A percentile compares a stretch with the other conserved stretches of the same genome.
These are phyloP conservation scores for Cryptoblepharus egeriae DNA, from an alignment of 2,797 vertebrate species.

Conservation along the genomic window DNA sequence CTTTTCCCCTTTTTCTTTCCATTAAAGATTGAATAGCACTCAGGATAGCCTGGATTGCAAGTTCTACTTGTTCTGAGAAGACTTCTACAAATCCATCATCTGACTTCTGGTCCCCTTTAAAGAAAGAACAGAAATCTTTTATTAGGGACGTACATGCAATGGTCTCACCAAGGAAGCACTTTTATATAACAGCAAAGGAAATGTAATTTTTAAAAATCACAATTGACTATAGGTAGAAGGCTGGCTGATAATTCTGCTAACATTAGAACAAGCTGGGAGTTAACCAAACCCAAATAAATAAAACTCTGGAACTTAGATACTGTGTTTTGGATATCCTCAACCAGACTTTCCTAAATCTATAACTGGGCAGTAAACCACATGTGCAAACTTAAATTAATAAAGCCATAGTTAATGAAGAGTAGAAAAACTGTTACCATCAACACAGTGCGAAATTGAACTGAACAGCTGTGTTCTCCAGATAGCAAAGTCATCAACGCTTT, in stretches of 20 bases:
- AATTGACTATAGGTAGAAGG: not conserved
- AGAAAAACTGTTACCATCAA: constrained; percentile 65
- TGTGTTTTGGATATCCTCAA: not conserved
- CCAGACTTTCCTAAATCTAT: not conserved
- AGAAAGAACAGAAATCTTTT: constrained; percentile 44
- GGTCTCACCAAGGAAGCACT: not conserved
- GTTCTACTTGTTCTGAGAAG: constrained; percentile 88
- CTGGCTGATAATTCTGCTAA: not conserved
- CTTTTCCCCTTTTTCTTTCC: constrained; percentile 78
- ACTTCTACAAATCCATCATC: constrained; percentile 79
- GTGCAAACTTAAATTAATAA: not conserved
- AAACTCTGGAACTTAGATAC: not conserved
- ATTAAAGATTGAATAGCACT: constrained; percentile 89
- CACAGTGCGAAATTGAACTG: constrained; percentile 65
- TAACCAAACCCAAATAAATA: not conserved
- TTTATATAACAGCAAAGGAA: not conserved
- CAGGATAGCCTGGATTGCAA: constrained; percentile 84
- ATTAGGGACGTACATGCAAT: not conserved
- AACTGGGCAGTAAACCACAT: not conserved
- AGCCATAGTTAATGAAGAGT: not conserved
- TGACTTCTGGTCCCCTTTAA: constrained; percentile 64
- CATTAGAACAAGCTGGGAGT: no score
- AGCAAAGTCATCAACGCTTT: constrained; percentile 81
- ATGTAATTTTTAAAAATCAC: not conserved
- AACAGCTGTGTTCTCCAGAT: constrained; percentile 87